Conservation (phyloP, 2,888 invertebrate species). For the Lypha dubia region DNA sequence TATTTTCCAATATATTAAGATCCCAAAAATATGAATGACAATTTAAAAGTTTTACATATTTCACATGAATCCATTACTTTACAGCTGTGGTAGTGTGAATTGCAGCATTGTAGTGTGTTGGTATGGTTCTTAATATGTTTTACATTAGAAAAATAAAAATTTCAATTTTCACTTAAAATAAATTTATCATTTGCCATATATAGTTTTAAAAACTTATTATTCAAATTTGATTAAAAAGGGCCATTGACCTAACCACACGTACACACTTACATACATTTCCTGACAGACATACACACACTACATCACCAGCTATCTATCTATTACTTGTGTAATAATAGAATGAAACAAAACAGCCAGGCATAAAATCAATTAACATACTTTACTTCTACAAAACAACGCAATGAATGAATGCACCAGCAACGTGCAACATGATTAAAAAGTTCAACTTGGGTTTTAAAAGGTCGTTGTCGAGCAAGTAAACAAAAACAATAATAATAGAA, state of each 20-base stretch:
- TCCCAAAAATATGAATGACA: no score
- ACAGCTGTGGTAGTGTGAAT: no score
- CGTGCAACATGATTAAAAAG: conserved; percentile 55
- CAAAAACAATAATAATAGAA: conserved; percentile 47
- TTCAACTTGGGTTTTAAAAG: conserved; percentile 49
- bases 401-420: neutral
- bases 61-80: no score
- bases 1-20: no score
- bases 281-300: no score
- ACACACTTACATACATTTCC: neutral
- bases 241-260: neutral
- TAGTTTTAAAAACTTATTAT: neutral
- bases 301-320: neutral
- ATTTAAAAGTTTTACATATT: no score
- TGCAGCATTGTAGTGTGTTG: no score
- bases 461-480: conserved; percentile 37
- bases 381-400: conserved; percentile 31
- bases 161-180: no score
- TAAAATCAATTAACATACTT: conserved; percentile 63
- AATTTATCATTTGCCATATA: neutral
- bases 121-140: no score
- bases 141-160: no score
- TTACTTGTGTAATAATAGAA: conserved; percentile 17
- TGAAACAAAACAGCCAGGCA: conserved; percentile 30
- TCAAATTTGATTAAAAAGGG: conserved; percentile 7